phyloP scores from a whole-genome alignment of 2,113 vertebrate genomes.

The Tetrax tetrax region DNA sequence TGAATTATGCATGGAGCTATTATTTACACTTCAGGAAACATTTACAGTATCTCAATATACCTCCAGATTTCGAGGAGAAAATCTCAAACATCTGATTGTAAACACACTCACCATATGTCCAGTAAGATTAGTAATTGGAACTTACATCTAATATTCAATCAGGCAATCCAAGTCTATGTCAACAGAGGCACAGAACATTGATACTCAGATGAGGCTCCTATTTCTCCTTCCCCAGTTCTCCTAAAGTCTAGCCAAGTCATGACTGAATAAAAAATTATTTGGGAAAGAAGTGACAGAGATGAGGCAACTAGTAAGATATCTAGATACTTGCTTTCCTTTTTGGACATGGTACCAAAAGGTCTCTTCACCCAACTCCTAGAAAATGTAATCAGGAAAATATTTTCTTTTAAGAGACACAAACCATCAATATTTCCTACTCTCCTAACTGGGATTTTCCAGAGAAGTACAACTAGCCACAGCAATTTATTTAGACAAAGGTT shows the following conservation, averaged over 20 bases:
- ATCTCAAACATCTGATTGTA: neutral
- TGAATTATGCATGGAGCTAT: neutral
- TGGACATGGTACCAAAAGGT: neutral
- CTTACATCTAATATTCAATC: neutral
- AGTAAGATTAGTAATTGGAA: neutral
- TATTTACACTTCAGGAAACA: neutral
- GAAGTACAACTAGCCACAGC: neutral
- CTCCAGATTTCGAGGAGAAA: neutral
- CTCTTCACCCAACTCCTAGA: neutral
- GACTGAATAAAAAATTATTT: neutral
- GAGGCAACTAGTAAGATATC: neutral
- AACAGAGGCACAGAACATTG: neutral
- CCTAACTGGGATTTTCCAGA: neutral
- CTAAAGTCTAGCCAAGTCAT: neutral
- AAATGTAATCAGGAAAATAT: neutral
- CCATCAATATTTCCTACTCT: neutral
- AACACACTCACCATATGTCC: neutral
- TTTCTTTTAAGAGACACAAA: neutral
- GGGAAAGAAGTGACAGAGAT: neutral
- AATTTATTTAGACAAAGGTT: neutral
- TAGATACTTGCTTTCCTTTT: neutral
- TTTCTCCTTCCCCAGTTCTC: neutral
- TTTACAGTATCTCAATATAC: neutral
- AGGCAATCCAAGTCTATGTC: neutral
- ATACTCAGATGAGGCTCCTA: neutral